A percentile compares a stretch with the other conserved stretches of the same genome.
phyloP scores from a whole-genome alignment of 2,888 invertebrate species.

The Eupithecia tripunctaria region DNA sequence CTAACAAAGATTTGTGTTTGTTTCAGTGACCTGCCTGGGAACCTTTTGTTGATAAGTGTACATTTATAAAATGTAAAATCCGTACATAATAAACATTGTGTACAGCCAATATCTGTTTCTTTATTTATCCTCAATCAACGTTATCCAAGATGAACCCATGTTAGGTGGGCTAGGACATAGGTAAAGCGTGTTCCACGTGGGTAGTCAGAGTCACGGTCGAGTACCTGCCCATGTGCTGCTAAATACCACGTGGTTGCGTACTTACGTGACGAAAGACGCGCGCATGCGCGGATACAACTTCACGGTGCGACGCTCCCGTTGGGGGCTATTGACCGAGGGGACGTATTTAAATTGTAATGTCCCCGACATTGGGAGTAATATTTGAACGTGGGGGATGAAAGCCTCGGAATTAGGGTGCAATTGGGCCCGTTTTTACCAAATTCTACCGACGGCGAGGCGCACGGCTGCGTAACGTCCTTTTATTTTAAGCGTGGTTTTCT shows the following conservation, averaged over 20 bases:
- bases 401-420: no score
- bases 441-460: no score
- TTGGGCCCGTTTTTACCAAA: no score
- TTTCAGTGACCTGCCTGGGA: slow-evolving; percentile 74
- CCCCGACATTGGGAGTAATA: no score
- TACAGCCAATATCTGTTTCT: slow-evolving; percentile 55
- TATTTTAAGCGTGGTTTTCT: no score
- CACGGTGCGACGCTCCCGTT: background rate
- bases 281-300: background rate
- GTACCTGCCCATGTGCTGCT: background rate
- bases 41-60: slow-evolving; percentile 79
- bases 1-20: slow-evolving; percentile 50
- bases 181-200: slow-evolving; percentile 4
- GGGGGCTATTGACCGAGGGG: background rate
- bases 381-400: no score
- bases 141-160: background rate
- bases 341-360: background rate
- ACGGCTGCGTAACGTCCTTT: no score
- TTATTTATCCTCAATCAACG: slow-evolving; percentile 38
- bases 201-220: slow-evolving; percentile 1
- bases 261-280: background rate
- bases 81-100: slow-evolving; percentile 77
- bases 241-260: background rate
- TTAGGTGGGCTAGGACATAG: background rate
- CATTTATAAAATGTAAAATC: slow-evolving; percentile 71